These are phyloP conservation scores for Hanleya hanleyi DNA, from an alignment of 2,888 invertebrate species.

Conservation along the genomic window DNA sequence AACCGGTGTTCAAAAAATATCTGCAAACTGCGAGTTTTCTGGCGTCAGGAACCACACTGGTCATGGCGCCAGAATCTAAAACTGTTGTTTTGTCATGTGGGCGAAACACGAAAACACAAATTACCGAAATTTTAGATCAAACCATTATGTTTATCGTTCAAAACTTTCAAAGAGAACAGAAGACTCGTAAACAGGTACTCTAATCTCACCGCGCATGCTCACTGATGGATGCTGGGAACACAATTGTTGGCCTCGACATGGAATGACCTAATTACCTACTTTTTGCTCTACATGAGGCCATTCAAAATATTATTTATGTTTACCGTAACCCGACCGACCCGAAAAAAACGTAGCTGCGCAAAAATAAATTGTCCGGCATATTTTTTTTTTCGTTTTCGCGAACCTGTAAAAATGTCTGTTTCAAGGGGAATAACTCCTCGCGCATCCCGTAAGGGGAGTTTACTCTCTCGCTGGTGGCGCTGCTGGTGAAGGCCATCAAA, in stretches of 20 bases:
- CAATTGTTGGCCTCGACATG: slow-evolving; percentile 4
- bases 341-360: too few relatives aligned
- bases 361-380: too few relatives aligned
- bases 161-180: slow-evolving; percentile 8
- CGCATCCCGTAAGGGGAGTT: too few relatives aligned
- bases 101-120: not conserved
- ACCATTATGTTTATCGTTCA: slow-evolving; percentile 33
- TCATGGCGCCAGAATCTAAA: slow-evolving; percentile 43
- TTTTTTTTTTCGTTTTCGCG: too few relatives aligned
- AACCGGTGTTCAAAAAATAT: slow-evolving; percentile 57
- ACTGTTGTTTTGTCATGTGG: not conserved
- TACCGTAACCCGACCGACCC: too few relatives aligned
- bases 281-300: too few relatives aligned
- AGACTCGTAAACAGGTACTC: slow-evolving; percentile 38
- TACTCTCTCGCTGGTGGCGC: too few relatives aligned
- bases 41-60: slow-evolving; percentile 50
- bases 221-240: slow-evolving; percentile 38
- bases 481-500: too few relatives aligned
- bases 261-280: not conserved
- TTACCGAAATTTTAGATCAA: not conserved
- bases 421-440: too few relatives aligned
- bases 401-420: too few relatives aligned
- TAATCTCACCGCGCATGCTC: slow-evolving; percentile 44
- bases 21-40: slow-evolving; percentile 61
- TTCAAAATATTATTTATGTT: too few relatives aligned